Evolutionary conservation across 2,888 invertebrate species (phyloP).

Genomic region (Lacanobia wlatinum): DNA sequence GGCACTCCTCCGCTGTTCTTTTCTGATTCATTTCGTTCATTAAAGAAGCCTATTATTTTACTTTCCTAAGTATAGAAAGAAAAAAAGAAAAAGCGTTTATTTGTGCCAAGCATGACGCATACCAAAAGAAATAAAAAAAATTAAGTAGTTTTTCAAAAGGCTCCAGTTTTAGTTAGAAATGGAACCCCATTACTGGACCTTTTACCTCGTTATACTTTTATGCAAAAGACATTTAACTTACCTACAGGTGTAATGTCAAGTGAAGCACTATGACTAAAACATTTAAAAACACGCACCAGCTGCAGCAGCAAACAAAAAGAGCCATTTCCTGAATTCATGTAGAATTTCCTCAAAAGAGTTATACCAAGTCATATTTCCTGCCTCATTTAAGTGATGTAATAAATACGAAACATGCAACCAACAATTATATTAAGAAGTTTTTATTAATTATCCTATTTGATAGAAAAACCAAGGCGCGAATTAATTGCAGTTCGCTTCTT

Average conservation of each 20-base stretch:
- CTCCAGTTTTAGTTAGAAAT: too few species aligned
- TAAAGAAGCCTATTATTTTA: too few species aligned
- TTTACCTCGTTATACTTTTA: too few species aligned
- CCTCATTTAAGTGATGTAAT: constrained; percentile 13
- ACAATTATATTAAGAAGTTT: background rate
- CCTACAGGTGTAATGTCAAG: background rate
- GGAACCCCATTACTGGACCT: too few species aligned
- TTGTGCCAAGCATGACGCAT: too few species aligned
- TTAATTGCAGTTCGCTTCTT: background rate
- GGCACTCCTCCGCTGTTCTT: too few species aligned
- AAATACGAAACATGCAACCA: constrained; percentile 5
- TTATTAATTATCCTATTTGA: background rate
- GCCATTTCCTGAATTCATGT: constrained; percentile 34
- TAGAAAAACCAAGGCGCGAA: background rate
- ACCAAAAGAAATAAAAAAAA: too few species aligned
- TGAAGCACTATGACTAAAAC: background rate
- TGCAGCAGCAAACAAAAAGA: background rate
- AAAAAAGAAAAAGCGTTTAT: too few species aligned
- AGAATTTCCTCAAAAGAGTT: constrained; percentile 34
- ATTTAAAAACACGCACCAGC: constrained; percentile 9
- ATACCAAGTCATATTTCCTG: constrained; percentile 27
- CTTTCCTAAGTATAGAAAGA: too few species aligned
- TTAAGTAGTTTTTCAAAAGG: too few species aligned
- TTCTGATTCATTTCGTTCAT: too few species aligned
- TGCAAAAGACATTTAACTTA: too few species aligned